Conservation (phyloP, 2,888 invertebrate species). For the Drosophila birchii region DNA sequence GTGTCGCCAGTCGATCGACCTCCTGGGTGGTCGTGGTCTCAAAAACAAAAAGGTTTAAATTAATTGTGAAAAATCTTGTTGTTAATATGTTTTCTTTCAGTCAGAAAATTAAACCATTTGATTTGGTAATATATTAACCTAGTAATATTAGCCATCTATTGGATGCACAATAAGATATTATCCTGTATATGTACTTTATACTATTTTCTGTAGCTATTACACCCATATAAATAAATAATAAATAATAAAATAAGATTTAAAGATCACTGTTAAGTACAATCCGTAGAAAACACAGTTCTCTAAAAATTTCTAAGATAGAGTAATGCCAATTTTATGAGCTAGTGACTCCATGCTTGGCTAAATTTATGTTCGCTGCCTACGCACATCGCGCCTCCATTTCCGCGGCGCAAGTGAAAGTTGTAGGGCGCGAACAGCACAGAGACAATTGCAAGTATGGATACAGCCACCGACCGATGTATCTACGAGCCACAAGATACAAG, state of each 20-base stretch:
- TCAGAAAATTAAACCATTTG: too few species aligned
- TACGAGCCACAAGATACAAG: constrained; percentile 22
- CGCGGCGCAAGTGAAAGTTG: constrained; percentile 70
- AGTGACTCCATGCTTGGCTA: constrained; percentile 5
- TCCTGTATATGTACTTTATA: background rate
- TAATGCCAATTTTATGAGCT: constrained; percentile 11
- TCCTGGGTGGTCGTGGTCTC: constrained; percentile 42
- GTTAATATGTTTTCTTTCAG: background rate
- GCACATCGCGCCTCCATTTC: constrained; percentile 38
- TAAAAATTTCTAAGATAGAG: background rate
- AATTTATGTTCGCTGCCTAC: constrained; percentile 35
- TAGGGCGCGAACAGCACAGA: constrained; percentile 62
- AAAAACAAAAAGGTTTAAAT: background rate
- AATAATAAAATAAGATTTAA: background rate
- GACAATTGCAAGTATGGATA: constrained; percentile 59
- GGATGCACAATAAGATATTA: background rate
- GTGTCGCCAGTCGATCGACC: constrained; percentile 5
- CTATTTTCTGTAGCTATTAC: too few species aligned
- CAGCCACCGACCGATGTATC: constrained; percentile 29
- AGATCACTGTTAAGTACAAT: background rate
- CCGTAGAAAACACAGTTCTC: background rate
- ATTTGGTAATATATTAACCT: background rate
- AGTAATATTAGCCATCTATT: background rate
- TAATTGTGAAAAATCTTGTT: background rate
- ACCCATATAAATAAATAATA: background rate